Evolutionary conservation across 64 coral and sea anemone genomes (phyloP), one percentile per base, ranked within the genome.

Genomic region (Astreopora myriophthalma): DNA sequence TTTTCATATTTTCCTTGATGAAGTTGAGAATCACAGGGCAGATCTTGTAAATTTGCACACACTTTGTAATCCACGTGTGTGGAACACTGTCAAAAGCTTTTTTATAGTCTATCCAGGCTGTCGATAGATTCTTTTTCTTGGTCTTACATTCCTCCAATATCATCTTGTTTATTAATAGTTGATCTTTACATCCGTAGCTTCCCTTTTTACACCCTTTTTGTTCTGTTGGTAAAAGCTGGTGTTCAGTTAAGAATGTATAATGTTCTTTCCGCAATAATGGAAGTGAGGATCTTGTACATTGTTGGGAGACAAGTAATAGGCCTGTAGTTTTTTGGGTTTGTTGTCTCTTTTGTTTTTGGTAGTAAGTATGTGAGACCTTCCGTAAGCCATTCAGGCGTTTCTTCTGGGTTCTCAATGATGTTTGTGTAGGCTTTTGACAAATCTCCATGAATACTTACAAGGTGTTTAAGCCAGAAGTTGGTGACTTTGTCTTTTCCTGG

Each of bases 151-250:
- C 51, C 8, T 60, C 51, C 25, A 86, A 24, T 86, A 86, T 46
- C 84, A 86, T 86, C 42, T 86, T 70, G 38, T 70, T 60, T 5
- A 70, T 70, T 14, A 86, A 62, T 17, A 86, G 52, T 22, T 86
- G 36, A 27, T 82, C 78, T 69, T 86, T 51, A 32, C 61, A 69
- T 13, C 84, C 5, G 10, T 71, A 44, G 64, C 34, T 69, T 14
- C 20, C 84, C 68, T 31, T 86, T 8, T 48, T 42, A 20, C 62
- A 86, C 13, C 84, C 84, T 49, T 86, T 86, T 39, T 71, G 84
- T 69, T 86, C 32, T 44, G 37, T 37, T 69, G 84, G 84, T n/a
- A 86, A 24, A n/a, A 86, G 13, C 7, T 86, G 39, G 19, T 40
- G 26, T 14, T 34, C 44, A 26, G 10, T 13, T 48, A 86, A 57